Conservation (phyloP, 2,113 vertebrate genomes). For the Zonotrichia leucophrys region DNA sequence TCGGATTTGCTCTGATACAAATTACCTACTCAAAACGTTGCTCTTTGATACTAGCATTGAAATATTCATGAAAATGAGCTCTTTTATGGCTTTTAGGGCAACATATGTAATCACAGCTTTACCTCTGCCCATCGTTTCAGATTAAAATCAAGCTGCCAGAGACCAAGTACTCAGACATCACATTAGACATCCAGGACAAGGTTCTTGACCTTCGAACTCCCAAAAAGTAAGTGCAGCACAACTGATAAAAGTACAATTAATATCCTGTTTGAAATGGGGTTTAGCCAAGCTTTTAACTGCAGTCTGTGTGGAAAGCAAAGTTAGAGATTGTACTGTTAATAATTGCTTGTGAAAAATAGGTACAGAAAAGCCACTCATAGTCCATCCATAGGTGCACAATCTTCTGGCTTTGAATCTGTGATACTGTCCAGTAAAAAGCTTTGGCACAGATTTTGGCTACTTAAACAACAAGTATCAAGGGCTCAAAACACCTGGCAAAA, state of each 20-base stretch:
- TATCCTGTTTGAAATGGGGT: not conserved
- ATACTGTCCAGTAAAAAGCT: not conserved
- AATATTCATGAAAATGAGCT: not conserved
- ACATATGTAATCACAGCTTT: not conserved
- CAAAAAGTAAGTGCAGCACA: constrained; percentile 82
- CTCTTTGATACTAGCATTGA: not conserved
- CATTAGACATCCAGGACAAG: constrained; percentile 85
- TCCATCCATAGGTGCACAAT: not conserved
- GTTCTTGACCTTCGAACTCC: constrained; percentile 88
- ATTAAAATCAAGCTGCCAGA: constrained; percentile 90
- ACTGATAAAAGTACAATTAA: not conserved
- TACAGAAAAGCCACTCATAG: not conserved
- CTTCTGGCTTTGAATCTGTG: not conserved
- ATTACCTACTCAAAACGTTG: not conserved
- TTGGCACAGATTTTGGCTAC: not conserved
- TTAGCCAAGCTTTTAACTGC: not conserved
- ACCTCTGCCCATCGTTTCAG: constrained; percentile 72
- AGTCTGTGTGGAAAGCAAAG: not conserved
- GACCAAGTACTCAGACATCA: constrained; percentile 83
- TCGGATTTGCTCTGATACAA: not conserved
- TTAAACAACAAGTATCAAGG: not conserved
- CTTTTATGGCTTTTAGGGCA: not conserved
- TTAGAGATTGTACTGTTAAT: not conserved
- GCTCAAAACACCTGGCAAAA: not conserved
- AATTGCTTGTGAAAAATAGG: not conserved